Base-by-base conservation (phyloP, 2,797 vertebrate genomes). In the Xenentodon cancila region DNA sequence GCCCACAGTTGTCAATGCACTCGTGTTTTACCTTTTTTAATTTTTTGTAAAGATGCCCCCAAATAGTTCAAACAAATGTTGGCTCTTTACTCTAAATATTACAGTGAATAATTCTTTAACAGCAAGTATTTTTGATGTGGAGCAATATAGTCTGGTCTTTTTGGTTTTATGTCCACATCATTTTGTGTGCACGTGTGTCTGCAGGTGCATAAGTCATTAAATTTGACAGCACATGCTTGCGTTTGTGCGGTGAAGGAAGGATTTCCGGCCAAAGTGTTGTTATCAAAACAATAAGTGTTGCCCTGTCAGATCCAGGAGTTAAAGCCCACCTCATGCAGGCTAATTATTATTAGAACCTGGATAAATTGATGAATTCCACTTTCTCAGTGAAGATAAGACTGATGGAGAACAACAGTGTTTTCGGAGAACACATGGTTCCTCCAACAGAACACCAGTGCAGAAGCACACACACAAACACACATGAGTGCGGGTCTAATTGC, bases 401-500 rank as follows among this genome's bases (percentile, higher is more conserved):
- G 46, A 37, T 21, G 16, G 12, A 21, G 19, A 18, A 59, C 56
- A 58, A 34, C 30, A 7, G 18, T 21, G 43, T 18, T 9, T 5
- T 16, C 17, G 11, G 20, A 49, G 25, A 27, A 21, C 16, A 3
- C 3, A 3, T 27, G 27, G 27, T 27, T 27, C 27, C 27, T 27
- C 3, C 27, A 16, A 34, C 30, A 22, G 5, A 44, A 30, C 55
- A 66, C 57, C 19, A 1, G 18, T 1, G 3, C 43, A 47, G 43
- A 40, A 50, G 48, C 13, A 16, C 22, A 49, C 30, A 9, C 15
- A 68, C 32, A 64, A 44, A 68, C 46, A 53, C 44, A 42, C 42
- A 59, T 30, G 22, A 32, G n/a, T 13, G 7, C 11, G 6, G 5
- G 7, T 79, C 85, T 83, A 86, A 88, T 63, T 27, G 74, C 87